phyloP scores from a whole-genome alignment of 2,113 vertebrate species.

The Cynoglossus semilaevis region DNA sequence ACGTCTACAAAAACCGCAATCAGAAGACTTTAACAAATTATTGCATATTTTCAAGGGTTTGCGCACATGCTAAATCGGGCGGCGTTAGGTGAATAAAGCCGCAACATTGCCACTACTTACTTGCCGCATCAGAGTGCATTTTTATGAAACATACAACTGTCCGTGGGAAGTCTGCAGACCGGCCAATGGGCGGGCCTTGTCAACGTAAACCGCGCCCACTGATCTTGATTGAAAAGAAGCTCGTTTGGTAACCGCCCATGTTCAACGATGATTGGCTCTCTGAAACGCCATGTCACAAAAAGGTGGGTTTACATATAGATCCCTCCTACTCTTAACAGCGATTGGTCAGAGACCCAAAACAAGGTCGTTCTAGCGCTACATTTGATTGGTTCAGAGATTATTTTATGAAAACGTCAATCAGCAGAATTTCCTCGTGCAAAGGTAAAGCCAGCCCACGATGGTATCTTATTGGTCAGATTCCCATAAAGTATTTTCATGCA shows the following conservation, averaged over 20 bases:
- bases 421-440: constrained; percentile 58
- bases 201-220: constrained; percentile 69
- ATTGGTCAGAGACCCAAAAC: constrained; percentile 56
- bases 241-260: constrained; percentile 13
- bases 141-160: constrained; percentile 88
- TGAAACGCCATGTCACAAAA: constrained; percentile 26
- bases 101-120: constrained; percentile 82
- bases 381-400: constrained; percentile 50
- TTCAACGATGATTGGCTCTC: constrained; percentile 30
- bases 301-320: neutral
- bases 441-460: constrained; percentile 69
- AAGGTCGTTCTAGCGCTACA: constrained; percentile 4
- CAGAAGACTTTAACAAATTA: constrained; percentile 8
- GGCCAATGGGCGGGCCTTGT: constrained; percentile 79
- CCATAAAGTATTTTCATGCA: neutral
- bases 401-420: constrained; percentile 55
- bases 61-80: neutral
- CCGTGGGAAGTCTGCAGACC: constrained; percentile 81
- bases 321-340: constrained; percentile 17
- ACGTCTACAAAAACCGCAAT: constrained; percentile 40
- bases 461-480: constrained; percentile 56
- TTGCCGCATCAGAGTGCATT: constrained; percentile 99
- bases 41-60: neutral
- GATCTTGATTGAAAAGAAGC: constrained; percentile 42
- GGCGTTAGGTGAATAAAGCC: constrained; percentile 24